Base-by-base conservation (phyloP, 2,113 vertebrate species). In the Clinocottus analis region DNA sequence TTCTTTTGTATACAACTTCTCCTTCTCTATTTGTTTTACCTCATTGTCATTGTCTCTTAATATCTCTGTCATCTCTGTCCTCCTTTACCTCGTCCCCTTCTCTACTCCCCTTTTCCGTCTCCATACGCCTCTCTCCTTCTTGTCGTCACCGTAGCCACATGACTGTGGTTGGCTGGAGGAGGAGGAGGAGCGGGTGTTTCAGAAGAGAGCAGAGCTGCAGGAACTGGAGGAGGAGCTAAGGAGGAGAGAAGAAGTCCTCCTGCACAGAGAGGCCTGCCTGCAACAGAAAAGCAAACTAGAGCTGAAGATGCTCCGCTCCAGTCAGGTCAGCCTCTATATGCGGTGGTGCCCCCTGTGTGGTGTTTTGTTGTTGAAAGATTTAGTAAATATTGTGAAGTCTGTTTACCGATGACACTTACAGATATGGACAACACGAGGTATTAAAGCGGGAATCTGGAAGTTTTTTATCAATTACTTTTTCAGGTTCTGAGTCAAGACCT, bases 221-320 rank as follows among this genome's bases (percentile, higher is more conserved):
- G 92, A 95, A 85, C 90, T 98, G 80, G 93, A 97, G 85, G 95
- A 96, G 85, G 97, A 98, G 79, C 90, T 96, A 85, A 96, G 91
- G 90, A 96, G 94, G 84, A 95, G 95, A 75, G 95, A 97, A 90
- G 95, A 95, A 73, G 95, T 97, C 58, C 70, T 97, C 71, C 88
- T 89, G 27, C 96, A 92, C 83, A 96, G 96, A 75, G 96, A 97
- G 90, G 89, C 90, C 13, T 92, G 96, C 76, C 73, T 95, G 23
- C 91, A 96, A 75, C 95, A 96, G 88, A 97, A 96, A 82, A 95
- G 84, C 77, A 93, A 94, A 43, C 80, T 98, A 27, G 95, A 98
- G 90, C 90, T 89, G n/a, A 97, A 97, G 94, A 96, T 94, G 91
- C 82, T 97, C 7, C 89, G 92, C 63, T 96, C 95, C 78, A 97